Percentiles rank a stretch among this genome's conserved stretches.
These are phyloP conservation scores for Brotula barbata DNA, from an alignment of 2,797 vertebrate genomes.

Conservation along the genomic window DNA sequence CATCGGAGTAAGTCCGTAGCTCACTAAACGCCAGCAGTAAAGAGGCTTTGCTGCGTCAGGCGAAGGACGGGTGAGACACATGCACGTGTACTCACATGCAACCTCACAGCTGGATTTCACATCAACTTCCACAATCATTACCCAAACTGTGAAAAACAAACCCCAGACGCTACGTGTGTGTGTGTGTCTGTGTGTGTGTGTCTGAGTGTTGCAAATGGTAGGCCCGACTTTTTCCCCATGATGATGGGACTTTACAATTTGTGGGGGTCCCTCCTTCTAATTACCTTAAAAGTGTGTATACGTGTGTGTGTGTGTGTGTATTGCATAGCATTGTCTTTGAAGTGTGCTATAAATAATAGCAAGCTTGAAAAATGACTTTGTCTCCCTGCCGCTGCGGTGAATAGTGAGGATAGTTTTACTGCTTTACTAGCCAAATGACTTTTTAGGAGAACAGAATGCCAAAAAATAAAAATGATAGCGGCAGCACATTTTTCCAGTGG, in stretches of 20 bases:
- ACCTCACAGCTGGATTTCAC: constrained; percentile 74
- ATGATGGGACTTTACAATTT: constrained; percentile 44
- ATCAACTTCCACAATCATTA: constrained; percentile 72
- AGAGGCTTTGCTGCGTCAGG: constrained; percentile 53
- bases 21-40: constrained; percentile 41
- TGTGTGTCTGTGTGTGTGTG: constrained; percentile 45
- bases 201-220: constrained; percentile 39
- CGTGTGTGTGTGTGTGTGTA: constrained; percentile 16
- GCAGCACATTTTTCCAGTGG: no score
- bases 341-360: constrained; percentile 33
- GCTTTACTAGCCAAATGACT: neutral
- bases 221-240: constrained; percentile 50
- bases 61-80: constrained; percentile 34
- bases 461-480: no score
- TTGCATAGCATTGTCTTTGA: constrained; percentile 11
- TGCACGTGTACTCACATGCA: constrained; percentile 57
- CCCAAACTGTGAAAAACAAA: constrained; percentile 80
- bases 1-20: neutral
- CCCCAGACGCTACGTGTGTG: constrained; percentile 63
- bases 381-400: constrained; percentile 7
- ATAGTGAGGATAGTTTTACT: constrained; percentile 10
- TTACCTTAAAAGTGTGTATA: constrained; percentile 33
- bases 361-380: constrained; percentile 5
- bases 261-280: constrained; percentile 48
- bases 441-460: neutral